Conservation (phyloP, 2,888 invertebrate species). For the Stegophylla sp. region DNA sequence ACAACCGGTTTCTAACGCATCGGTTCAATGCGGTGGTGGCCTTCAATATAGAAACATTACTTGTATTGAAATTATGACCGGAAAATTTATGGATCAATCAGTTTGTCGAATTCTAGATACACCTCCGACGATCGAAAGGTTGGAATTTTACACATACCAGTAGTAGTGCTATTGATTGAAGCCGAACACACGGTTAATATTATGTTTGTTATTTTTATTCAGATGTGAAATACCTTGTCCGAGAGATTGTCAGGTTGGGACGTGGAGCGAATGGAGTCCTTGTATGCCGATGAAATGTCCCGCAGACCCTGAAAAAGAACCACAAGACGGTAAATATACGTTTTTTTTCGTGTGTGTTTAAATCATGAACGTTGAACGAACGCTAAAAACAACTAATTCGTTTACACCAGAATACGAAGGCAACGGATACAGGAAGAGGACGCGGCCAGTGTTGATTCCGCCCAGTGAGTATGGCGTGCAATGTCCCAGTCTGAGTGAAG, state of each 20-base stretch:
- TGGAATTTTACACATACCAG: too few relatives aligned
- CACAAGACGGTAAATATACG: slow-evolving; percentile 21
- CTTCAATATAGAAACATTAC: slow-evolving; percentile 69
- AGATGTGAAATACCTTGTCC: slow-evolving; percentile 70
- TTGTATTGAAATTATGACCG: slow-evolving; percentile 68
- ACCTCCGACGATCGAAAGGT: slow-evolving; percentile 69
- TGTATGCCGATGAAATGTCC: slow-evolving; percentile 67
- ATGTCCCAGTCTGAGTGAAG: slow-evolving; percentile 68
- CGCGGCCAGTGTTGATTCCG: slow-evolving; percentile 64
- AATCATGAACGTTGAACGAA: too few relatives aligned
- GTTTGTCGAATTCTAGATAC: slow-evolving; percentile 68
- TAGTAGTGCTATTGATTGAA: too few relatives aligned
- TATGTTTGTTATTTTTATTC: too few relatives aligned
- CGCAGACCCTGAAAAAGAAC: slow-evolving; percentile 22
- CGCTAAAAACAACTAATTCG: background rate
- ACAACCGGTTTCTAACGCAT: slow-evolving; percentile 67
- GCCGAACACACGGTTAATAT: too few relatives aligned
- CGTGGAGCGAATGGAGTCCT: slow-evolving; percentile 72
- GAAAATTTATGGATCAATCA: slow-evolving; percentile 66
- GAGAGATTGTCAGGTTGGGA: slow-evolving; percentile 70
- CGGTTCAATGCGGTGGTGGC: slow-evolving; percentile 70
- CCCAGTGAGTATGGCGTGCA: slow-evolving; percentile 64
- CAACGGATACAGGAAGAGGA: slow-evolving; percentile 63
- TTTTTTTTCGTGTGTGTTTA: too few relatives aligned
- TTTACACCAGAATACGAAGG: slow-evolving; percentile 11